phyloP scores from a whole-genome alignment of 2,797 vertebrate species.

The Acanthopagrus latus region DNA sequence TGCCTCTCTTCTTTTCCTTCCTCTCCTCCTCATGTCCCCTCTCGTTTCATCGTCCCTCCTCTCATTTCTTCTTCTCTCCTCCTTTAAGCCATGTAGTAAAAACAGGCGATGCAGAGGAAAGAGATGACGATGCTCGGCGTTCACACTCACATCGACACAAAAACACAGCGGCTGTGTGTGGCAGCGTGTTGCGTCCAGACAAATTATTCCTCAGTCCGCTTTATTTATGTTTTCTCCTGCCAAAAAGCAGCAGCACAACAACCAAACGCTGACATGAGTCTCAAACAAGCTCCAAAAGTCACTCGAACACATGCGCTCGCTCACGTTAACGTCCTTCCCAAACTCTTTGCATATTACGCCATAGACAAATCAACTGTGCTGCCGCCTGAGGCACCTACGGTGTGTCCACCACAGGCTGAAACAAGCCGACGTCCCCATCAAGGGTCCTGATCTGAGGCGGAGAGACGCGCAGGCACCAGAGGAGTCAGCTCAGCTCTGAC shows the following conservation, averaged over 20 bases:
- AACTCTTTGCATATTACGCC: background rate
- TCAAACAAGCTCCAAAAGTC: conserved; percentile 19
- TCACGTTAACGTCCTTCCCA: background rate
- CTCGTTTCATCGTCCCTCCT: no score
- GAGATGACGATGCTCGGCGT: conserved; percentile 11
- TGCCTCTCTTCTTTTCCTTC: background rate
- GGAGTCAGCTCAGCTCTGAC: conserved; percentile 63
- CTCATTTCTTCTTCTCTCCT: background rate
- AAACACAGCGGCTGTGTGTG: conserved; percentile 26
- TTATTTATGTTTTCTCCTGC: conserved; percentile 60
- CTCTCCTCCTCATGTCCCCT: no score
- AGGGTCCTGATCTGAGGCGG: conserved; percentile 49
- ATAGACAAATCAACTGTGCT: conserved; percentile 2
- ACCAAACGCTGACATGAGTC: conserved; percentile 17
- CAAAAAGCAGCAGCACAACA: conserved; percentile 61
- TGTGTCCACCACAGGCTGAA: conserved; percentile 40
- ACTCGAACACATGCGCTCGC: conserved; percentile 8
- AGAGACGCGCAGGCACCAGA: conserved; percentile 74
- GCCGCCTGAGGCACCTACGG: conserved; percentile 6
- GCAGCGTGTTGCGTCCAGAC: conserved; percentile 38
- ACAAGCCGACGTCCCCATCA: conserved; percentile 45
- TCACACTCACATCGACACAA: conserved; percentile 8
- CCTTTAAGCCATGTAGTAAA: background rate
- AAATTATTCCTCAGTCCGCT: conserved; percentile 45
- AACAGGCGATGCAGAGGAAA: background rate